Conservation (phyloP, 2,113 vertebrate genomes). For the Rhinolophus ferrumequinum region DNA sequence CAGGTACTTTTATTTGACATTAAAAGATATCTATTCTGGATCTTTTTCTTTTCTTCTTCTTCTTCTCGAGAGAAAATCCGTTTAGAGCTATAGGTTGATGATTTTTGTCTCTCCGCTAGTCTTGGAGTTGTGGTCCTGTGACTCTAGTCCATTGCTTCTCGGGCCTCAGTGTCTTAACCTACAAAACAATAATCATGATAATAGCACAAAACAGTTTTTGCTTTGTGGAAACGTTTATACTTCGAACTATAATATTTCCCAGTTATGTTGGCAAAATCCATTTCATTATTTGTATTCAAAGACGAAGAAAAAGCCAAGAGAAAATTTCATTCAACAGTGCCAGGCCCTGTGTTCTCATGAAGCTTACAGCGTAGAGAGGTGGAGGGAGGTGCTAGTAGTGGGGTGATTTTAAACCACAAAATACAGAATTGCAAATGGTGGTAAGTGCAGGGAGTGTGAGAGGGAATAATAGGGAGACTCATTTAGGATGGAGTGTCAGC, state of each 20-base stretch:
- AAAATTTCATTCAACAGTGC: not conserved
- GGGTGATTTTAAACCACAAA: not conserved
- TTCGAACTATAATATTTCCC: not conserved
- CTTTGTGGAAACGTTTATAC: not conserved
- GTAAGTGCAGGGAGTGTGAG: not conserved
- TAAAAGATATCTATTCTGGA: not conserved
- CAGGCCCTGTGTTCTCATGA: not conserved
- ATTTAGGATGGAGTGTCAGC: not conserved
- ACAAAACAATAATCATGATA: not conserved
- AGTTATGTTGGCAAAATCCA: not conserved
- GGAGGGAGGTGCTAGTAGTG: too few relatives aligned
- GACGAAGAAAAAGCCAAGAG: not conserved
- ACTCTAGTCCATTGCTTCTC: not conserved
- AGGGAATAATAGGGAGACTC: not conserved
- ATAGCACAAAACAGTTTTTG: not conserved
- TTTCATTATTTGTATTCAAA: not conserved
- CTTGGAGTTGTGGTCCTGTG: not conserved
- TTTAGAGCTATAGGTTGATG: not conserved
- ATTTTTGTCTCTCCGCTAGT: not conserved
- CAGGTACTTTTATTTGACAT: constrained; percentile 40
- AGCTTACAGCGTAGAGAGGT: not conserved
- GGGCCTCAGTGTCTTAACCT: not conserved
- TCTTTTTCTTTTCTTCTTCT: not conserved
- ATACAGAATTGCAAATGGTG: not conserved
- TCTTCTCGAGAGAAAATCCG: not conserved